A percentile compares a stretch with the other conserved stretches of the same genome.
Evolutionary conservation across 2,797 vertebrate species (phyloP).

Genomic region (Phrynocephalus guinanensis): DNA sequence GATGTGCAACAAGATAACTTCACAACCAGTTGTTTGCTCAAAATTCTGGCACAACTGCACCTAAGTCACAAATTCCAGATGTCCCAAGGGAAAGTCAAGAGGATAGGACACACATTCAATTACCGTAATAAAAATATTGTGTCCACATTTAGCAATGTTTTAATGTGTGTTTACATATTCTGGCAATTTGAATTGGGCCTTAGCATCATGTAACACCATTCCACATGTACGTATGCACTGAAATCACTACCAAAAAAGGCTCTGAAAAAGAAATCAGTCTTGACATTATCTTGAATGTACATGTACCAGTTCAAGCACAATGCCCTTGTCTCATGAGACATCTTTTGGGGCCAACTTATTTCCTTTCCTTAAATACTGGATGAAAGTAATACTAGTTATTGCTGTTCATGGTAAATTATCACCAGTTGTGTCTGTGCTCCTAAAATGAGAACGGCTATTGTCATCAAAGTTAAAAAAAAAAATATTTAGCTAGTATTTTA

Average conservation of each 20-base stretch:
- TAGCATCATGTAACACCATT: neutral
- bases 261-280: neutral
- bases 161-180: neutral
- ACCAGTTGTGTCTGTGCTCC: neutral
- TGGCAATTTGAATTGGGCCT: neutral
- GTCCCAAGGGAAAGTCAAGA: neutral
- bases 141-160: neutral
- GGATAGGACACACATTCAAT: neutral
- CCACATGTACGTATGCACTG: neutral
- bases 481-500: neutral
- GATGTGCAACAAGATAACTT: slow-evolving; percentile 23
- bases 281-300: neutral
- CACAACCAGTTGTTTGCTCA: neutral
- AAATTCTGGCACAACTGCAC: neutral
- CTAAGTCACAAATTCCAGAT: neutral
- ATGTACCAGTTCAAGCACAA: neutral
- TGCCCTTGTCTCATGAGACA: neutral
- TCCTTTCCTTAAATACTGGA: neutral
- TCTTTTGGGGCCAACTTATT: neutral
- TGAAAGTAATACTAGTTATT: neutral
- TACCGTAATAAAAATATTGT: neutral
- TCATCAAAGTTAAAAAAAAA: neutral
- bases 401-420: neutral
- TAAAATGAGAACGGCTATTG: neutral
- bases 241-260: neutral